Evolutionary conservation across 2,888 invertebrate species (phyloP).

Genomic region (Brachylomia viminalis): DNA sequence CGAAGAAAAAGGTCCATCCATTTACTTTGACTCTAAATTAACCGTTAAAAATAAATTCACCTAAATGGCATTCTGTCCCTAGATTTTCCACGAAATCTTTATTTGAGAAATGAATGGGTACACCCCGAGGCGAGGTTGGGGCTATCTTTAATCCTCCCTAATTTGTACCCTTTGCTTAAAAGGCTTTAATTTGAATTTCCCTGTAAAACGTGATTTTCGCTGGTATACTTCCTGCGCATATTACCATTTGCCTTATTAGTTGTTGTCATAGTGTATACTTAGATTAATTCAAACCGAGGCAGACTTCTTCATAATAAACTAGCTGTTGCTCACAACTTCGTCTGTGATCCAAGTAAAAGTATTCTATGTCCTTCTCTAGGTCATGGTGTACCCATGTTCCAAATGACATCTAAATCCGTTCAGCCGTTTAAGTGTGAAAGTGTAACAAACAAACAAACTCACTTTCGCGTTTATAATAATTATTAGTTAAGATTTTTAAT

Average conservation of each 20-base stretch:
- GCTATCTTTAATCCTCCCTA: constrained; percentile 44
- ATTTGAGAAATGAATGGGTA: constrained; percentile 30
- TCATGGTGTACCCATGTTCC: too few relatives aligned
- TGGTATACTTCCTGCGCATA: constrained; percentile 17
- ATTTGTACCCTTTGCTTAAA: constrained; percentile 32
- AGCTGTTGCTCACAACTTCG: too few relatives aligned
- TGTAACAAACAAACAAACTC: too few relatives aligned
- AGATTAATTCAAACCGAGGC: neutral
- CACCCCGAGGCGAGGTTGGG: constrained; percentile 24
- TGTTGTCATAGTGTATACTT: neutral
- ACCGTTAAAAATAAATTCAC: constrained; percentile 14
- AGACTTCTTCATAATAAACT: neutral
- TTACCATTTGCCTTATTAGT: neutral
- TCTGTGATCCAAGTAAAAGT: too few relatives aligned
- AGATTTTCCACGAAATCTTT: constrained; percentile 22
- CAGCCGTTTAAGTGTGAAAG: too few relatives aligned
- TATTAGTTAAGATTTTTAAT: too few relatives aligned
- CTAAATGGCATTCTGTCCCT: constrained; percentile 12
- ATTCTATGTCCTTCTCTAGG: too few relatives aligned
- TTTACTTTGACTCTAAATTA: constrained; percentile 33
- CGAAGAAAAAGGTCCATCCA: neutral
- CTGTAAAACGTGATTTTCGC: neutral
- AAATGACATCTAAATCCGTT: too few relatives aligned
- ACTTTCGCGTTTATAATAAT: too few relatives aligned
- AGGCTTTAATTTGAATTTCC: constrained; percentile 25